These are phyloP conservation scores for Coptodon bakossiorum DNA, from an alignment of 2,113 vertebrate species.

Conservation along the genomic window DNA sequence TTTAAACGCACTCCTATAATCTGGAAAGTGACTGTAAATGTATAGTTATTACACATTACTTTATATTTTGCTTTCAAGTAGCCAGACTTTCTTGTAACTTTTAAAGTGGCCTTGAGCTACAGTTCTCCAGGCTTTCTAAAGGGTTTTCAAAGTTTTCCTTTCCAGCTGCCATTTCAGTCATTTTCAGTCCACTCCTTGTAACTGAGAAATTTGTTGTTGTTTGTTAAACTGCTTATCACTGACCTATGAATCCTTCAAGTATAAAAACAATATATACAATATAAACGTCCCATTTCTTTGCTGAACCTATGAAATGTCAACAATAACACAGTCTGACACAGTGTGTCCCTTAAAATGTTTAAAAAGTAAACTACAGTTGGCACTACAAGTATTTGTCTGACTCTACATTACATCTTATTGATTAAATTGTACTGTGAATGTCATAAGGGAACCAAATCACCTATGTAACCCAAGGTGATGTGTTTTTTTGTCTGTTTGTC, in stretches of 20 bases:
- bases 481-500: background rate
- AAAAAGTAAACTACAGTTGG: background rate
- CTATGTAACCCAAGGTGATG: background rate
- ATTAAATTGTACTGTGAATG: background rate
- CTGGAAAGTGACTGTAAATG: background rate
- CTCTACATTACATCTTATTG: background rate
- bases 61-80: background rate
- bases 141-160: background rate
- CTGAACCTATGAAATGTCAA: background rate
- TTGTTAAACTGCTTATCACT: background rate
- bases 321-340: background rate
- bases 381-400: background rate
- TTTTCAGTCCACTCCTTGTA: background rate
- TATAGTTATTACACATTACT: background rate
- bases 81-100: background rate
- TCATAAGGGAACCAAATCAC: background rate
- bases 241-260: background rate
- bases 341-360: background rate
- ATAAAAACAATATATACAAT: background rate
- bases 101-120: background rate
- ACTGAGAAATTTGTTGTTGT: background rate
- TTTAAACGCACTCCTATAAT: fast-evolving
- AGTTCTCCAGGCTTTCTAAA: background rate
- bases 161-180: background rate
- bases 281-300: background rate